A percentile compares a stretch with the other conserved stretches of the same genome.
Conservation (phyloP, 2,888 invertebrate species). For the Pandemis cinnamomeana region DNA sequence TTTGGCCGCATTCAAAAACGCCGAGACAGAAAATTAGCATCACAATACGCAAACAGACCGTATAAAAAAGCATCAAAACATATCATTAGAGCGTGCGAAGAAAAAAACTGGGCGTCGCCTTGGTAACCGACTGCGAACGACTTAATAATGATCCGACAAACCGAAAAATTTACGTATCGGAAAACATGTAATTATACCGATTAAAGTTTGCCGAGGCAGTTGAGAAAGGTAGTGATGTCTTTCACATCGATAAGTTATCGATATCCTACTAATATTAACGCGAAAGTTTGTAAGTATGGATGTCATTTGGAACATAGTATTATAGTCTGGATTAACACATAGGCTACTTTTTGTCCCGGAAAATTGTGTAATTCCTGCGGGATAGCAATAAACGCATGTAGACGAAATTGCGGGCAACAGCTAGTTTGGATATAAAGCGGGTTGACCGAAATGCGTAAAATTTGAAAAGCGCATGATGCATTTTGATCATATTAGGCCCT, state of each 20-base stretch:
- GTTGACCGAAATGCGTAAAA: no score
- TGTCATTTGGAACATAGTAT: no score
- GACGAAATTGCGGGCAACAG: no score
- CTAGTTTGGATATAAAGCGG: neutral
- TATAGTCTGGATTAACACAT: no score
- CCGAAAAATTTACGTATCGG: slow-evolving; percentile 72
- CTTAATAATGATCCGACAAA: slow-evolving; percentile 74
- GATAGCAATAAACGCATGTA: no score
- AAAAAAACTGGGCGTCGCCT: slow-evolving; percentile 70
- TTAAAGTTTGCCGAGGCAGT: slow-evolving; percentile 60
- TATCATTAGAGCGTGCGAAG: slow-evolving; percentile 65
- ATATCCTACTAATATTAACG: neutral
- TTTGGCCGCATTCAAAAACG: slow-evolving; percentile 43
- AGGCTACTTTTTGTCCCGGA: no score
- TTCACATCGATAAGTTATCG: neutral
- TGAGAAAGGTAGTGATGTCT: slow-evolving; percentile 41
- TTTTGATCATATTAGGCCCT: no score
- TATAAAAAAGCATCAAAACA: slow-evolving; percentile 61
- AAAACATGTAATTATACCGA: slow-evolving; percentile 75
- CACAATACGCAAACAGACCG: slow-evolving; percentile 41
- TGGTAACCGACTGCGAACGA: slow-evolving; percentile 72
- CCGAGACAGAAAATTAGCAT: slow-evolving; percentile 42
- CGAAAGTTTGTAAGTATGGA: no score
- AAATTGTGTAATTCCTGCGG: no score
- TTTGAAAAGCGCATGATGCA: no score